Conservation (phyloP, 2,113 vertebrate species). For the Platichthys flesus region DNA sequence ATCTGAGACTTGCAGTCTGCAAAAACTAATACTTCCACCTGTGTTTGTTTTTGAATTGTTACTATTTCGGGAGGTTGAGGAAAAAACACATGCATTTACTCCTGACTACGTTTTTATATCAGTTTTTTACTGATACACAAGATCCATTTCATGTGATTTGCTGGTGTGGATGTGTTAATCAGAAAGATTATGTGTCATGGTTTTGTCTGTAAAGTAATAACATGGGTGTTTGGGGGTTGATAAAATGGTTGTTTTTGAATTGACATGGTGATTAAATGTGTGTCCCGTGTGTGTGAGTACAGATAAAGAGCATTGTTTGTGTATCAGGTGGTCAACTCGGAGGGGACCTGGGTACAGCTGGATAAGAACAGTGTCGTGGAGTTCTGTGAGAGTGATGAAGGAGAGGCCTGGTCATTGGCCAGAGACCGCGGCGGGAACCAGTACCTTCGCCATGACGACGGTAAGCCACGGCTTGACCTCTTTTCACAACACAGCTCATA, state of each 20-base stretch:
- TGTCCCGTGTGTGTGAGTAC: slow-evolving; percentile 27
- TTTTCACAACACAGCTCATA: too few species aligned
- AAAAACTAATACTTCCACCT: slow-evolving; percentile 67
- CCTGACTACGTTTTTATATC: slow-evolving; percentile 26
- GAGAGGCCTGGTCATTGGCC: slow-evolving; percentile 98
- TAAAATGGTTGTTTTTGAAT: not conserved
- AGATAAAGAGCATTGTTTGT: slow-evolving; percentile 82
- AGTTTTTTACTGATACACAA: slow-evolving; percentile 11
- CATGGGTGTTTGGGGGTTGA: slow-evolving; percentile 7
- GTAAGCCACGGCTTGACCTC: slow-evolving; percentile 79
- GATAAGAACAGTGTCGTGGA: slow-evolving; percentile 99
- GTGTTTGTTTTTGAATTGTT: slow-evolving; percentile 61
- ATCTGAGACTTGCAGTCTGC: slow-evolving; percentile 57
- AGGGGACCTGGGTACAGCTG: slow-evolving; percentile 98
- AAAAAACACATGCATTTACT: slow-evolving; percentile 21
- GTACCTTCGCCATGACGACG: slow-evolving; percentile 96
- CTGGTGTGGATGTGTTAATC: not conserved
- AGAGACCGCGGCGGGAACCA: slow-evolving; percentile 97
- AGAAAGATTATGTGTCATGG: slow-evolving; percentile 20
- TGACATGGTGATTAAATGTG: not conserved
- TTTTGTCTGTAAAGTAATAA: slow-evolving; percentile 8
- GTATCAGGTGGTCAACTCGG: slow-evolving; percentile 95
- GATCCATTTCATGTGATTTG: slow-evolving; percentile 52
- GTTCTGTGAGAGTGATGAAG: slow-evolving; percentile 99
- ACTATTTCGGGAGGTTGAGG: slow-evolving; percentile 34